A percentile compares a stretch with the other conserved stretches of the same genome.
These are phyloP conservation scores for Papilio protenor DNA, from an alignment of 2,888 invertebrate species.

Conservation along the genomic window DNA sequence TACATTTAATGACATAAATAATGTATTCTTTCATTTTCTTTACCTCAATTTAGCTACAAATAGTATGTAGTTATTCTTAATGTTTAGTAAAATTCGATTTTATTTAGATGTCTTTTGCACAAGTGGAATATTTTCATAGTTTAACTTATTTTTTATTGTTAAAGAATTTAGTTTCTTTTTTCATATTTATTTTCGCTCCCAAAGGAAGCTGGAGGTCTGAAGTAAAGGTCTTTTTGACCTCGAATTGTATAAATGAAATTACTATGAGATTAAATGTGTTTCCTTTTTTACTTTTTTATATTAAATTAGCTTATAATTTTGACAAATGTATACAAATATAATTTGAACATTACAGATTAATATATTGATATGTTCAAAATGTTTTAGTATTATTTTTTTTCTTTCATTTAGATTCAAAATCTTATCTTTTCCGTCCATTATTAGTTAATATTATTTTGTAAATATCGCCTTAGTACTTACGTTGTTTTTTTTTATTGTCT, in stretches of 20 bases:
- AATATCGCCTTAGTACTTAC: constrained; percentile 58
- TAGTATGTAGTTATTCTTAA: constrained; percentile 49
- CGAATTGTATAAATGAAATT: constrained; percentile 74
- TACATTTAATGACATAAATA: constrained; percentile 71
- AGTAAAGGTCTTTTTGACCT: constrained; percentile 45
- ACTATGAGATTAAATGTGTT: constrained; percentile 80
- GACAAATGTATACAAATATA: constrained; percentile 25
- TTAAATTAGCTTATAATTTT: constrained; percentile 60
- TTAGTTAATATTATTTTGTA: constrained; percentile 62
- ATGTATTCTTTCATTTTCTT: constrained; percentile 66
- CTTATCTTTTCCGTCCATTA: constrained; percentile 83
- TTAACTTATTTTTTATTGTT: constrained; percentile 66
- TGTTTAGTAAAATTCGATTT: constrained; percentile 37
- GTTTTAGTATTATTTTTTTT: constrained; percentile 22
- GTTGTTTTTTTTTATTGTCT: constrained; percentile 48
- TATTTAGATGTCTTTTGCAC: constrained; percentile 70
- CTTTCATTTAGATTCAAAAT: constrained; percentile 63
- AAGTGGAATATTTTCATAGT: constrained; percentile 57
- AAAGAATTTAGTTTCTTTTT: constrained; percentile 56
- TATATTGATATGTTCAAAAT: constrained; percentile 44
- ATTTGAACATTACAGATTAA: constrained; percentile 36
- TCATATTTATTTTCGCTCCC: constrained; percentile 52
- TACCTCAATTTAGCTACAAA: constrained; percentile 66
- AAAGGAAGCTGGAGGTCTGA: constrained; percentile 34
- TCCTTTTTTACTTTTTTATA: constrained; percentile 71